phyloP scores from a whole-genome alignment of 2,797 vertebrate genomes.

The Atherinosoma microstoma region DNA sequence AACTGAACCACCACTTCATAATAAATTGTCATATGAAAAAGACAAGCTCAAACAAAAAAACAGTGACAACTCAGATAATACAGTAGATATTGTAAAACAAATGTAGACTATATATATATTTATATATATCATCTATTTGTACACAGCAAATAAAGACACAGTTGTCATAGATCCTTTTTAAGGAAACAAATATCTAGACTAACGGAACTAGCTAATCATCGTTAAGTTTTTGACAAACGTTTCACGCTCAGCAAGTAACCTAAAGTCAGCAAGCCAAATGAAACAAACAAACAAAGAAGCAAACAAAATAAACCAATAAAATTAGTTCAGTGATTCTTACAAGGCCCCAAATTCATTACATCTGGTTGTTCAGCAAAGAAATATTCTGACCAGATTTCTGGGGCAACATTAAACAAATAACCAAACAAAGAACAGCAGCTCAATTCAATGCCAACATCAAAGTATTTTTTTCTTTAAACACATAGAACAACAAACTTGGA shows the following conservation, averaged over 20 bases:
- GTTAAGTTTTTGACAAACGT: slow-evolving; percentile 99
- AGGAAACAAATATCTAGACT: slow-evolving; percentile 99
- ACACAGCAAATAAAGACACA: slow-evolving; percentile 99
- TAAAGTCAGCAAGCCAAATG: slow-evolving; percentile 87
- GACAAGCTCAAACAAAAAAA: slow-evolving; percentile 99
- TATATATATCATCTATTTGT: slow-evolving; percentile 99
- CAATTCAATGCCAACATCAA: slow-evolving; percentile 90
- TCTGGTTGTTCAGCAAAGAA: slow-evolving; percentile 77
- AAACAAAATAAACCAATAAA: slow-evolving; percentile 58
- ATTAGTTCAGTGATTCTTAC: slow-evolving; percentile 85
- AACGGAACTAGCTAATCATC: slow-evolving; percentile 99
- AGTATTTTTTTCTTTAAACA: slow-evolving; percentile 89
- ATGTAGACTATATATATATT: slow-evolving; percentile 98
- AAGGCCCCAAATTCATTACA: slow-evolving; percentile 77
- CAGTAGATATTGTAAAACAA: slow-evolving; percentile 99
- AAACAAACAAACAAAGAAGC: slow-evolving; percentile 59
- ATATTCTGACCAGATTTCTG: slow-evolving; percentile 77
- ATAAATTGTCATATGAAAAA: slow-evolving; percentile 99
- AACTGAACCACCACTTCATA: slow-evolving; percentile 99
- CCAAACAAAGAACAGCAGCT: slow-evolving; percentile 87
- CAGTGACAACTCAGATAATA: slow-evolving; percentile 98
- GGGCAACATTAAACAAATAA: slow-evolving; percentile 84
- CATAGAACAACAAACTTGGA: slow-evolving; percentile 99
- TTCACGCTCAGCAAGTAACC: slow-evolving; percentile 98
- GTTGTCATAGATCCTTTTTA: slow-evolving; percentile 98